Evolutionary conservation across 1,140 invertebrate genomes (phyloP).

Genomic region (Trichonephila clavata): DNA sequence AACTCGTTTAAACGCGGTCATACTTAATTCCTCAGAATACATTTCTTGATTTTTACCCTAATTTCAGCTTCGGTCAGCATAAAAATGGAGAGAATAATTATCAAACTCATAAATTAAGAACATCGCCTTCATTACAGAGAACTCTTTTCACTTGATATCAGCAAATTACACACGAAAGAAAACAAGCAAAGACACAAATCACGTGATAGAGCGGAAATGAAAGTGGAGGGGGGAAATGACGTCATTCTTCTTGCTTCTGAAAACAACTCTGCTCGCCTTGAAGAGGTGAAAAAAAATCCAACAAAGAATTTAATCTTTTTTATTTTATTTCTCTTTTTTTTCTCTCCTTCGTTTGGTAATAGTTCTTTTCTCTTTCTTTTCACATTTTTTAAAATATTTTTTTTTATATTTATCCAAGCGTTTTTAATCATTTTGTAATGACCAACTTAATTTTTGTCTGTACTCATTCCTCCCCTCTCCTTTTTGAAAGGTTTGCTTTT

Average conservation of each 20-base stretch:
- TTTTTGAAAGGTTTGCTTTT: not conserved
- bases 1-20: conserved; percentile 11
- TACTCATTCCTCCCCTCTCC: not conserved
- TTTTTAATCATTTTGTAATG: conserved; percentile 38
- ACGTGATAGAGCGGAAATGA: not conserved
- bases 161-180: conserved; percentile 36
- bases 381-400: too few relatives aligned
- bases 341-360: too few relatives aligned
- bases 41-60: conserved; percentile 21
- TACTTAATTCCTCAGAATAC: not conserved
- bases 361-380: not conserved
- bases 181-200: conserved; percentile 27
- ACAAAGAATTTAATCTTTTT: conserved; percentile 43
- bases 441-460: not conserved
- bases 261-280: conserved; percentile 19
- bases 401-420: conserved; percentile 2
- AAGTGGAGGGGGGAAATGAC: not conserved
- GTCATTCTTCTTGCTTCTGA: conserved; percentile 21
- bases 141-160: conserved; percentile 33
- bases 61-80: conserved; percentile 9
- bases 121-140: not conserved
- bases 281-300: not conserved
- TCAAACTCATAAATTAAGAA: conserved; percentile 46
- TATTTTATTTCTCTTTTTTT: not conserved
- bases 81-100: conserved; percentile 30